Evolutionary conservation across 1,140 invertebrate genomes (phyloP).

Genomic region (Drosophila guanche): DNA sequence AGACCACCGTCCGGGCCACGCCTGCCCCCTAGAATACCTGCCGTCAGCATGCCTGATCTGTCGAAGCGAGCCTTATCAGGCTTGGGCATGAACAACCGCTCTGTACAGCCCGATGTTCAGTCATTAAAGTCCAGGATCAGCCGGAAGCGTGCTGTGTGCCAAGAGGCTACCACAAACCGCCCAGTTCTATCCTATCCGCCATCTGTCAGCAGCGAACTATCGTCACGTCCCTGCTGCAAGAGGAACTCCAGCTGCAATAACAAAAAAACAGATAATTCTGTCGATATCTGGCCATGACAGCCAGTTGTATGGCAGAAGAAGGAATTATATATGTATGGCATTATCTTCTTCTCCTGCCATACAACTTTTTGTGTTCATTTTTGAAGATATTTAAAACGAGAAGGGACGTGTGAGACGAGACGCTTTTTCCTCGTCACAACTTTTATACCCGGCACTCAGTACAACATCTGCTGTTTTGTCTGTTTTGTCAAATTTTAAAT

Average conservation of each 20-base stretch:
- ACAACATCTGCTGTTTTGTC: no score
- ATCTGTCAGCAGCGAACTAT: not conserved
- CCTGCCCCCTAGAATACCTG: not conserved
- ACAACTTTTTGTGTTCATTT: constrained; percentile 10
- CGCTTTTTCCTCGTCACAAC: no score
- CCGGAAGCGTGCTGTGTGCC: constrained; percentile 1
- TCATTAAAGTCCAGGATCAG: no score
- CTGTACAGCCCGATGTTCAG: no score
- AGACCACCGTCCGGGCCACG: not conserved
- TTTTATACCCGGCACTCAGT: no score
- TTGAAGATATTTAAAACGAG: not conserved
- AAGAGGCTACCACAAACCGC: not conserved
- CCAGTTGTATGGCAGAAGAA: constrained; percentile 16
- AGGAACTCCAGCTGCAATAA: not conserved
- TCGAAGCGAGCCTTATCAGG: not conserved
- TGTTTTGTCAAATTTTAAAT: no score
- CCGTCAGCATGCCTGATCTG: constrained; percentile 56
- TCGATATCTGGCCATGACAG: not conserved
- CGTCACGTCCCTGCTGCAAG: not conserved
- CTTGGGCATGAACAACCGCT: not conserved
- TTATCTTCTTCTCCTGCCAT: not conserved
- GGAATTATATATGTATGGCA: not conserved
- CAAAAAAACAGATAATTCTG: constrained; percentile 1
- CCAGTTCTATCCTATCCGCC: constrained; percentile 23
- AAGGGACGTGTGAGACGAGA: no score